phyloP scores from a whole-genome alignment of 2,797 vertebrate species.

The Chaetodon trifasciatus region DNA sequence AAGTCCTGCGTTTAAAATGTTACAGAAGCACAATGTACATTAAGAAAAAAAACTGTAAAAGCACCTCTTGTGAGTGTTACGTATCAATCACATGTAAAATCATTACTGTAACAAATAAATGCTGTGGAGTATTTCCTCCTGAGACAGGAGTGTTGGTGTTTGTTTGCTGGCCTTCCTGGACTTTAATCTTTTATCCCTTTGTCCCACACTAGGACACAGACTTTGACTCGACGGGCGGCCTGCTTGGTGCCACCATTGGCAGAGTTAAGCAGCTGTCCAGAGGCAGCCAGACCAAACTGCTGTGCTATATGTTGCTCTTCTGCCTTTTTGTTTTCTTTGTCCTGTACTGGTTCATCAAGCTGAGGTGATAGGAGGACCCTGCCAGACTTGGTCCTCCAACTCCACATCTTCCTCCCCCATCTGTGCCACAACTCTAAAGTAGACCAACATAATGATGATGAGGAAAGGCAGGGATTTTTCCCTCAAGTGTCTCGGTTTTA shows the following conservation, averaged over 20 bases:
- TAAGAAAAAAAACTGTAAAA: not conserved
- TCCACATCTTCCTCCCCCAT: conserved; percentile 13
- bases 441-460: conserved; percentile 6
- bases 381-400: conserved; percentile 15
- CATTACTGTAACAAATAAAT: not conserved
- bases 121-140: not conserved
- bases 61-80: not conserved
- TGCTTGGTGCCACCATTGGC: conserved; percentile 94
- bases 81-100: not conserved
- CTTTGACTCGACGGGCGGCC: conserved; percentile 94
- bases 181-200: conserved; percentile 13
- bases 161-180: not conserved
- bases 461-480: conserved; percentile 15
- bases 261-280: conserved; percentile 93
- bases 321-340: conserved; percentile 95
- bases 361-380: conserved; percentile 80
- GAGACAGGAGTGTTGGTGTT: not conserved
- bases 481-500: not conserved
- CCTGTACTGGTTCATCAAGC: conserved; percentile 95
- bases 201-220: conserved; percentile 88
- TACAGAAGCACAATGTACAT: not conserved
- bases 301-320: conserved; percentile 97
- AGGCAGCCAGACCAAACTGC: conserved; percentile 95
- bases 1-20: not conserved
- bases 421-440: conserved; percentile 52